Percentiles rank a stretch among this genome's conserved stretches.
Evolutionary conservation across 2,888 invertebrate genomes (phyloP).

Genomic region (Cordilura impudica): DNA sequence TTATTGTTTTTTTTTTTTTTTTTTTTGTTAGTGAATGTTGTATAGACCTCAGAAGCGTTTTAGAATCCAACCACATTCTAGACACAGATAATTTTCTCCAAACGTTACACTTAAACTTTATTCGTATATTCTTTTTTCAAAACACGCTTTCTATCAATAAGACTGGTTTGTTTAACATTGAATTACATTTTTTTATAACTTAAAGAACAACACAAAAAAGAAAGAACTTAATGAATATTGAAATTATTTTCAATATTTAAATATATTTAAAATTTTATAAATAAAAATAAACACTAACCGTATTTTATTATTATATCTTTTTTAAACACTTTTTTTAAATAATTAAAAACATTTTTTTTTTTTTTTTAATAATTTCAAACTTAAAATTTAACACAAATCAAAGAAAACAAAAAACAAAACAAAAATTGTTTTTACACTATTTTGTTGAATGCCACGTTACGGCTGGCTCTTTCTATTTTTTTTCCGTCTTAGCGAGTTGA

Average conservation of each 20-base stretch:
- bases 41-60: not conserved
- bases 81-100: too few species aligned
- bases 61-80: not conserved
- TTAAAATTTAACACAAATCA: not conserved
- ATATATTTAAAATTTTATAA: not conserved
- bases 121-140: not conserved
- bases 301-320: not conserved
- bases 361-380: not conserved
- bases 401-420: not conserved
- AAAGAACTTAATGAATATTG: not conserved
- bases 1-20: conserved; percentile 14
- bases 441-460: conserved; percentile 11
- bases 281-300: not conserved
- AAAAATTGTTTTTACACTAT: conserved; percentile 24
- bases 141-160: not conserved
- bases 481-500: conserved; percentile 5
- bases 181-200: not conserved
- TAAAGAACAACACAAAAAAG: too few species aligned
- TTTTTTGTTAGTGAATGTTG: conserved; percentile 12
- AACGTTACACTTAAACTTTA: too few species aligned
- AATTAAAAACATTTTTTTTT: not conserved
- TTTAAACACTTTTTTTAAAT: not conserved
- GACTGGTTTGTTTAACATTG: not conserved
- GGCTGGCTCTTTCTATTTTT: not conserved
- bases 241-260: not conserved